Conservation (phyloP, 2,888 invertebrate genomes). For the Acleris holmiana region DNA sequence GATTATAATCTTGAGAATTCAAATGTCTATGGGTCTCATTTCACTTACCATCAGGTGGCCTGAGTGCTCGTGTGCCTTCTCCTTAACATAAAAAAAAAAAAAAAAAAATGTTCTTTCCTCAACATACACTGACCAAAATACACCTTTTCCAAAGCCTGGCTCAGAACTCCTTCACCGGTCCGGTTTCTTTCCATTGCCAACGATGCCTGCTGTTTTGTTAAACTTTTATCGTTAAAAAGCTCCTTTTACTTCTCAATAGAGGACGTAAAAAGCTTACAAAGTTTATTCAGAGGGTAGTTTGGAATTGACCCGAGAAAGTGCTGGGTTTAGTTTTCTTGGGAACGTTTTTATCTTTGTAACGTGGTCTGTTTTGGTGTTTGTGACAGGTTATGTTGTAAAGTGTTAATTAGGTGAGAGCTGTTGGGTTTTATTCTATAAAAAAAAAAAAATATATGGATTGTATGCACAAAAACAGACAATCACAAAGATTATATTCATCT, state of each 20-base stretch:
- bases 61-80: too few relatives aligned
- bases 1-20: too few relatives aligned
- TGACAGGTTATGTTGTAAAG: neutral
- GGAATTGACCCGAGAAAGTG: conserved; percentile 5
- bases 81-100: too few relatives aligned
- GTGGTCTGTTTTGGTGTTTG: neutral
- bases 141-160: neutral
- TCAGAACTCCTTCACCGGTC: neutral
- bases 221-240: conserved; percentile 8
- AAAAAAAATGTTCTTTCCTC: too few relatives aligned
- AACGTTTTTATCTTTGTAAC: neutral
- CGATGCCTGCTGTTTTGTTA: neutral
- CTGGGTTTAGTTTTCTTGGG: neutral
- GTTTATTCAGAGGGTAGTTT: conserved; percentile 10
- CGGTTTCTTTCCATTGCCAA: neutral
- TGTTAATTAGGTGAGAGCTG: neutral
- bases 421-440: too few relatives aligned
- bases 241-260: conserved; percentile 1
- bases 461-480: too few relatives aligned
- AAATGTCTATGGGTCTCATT: too few relatives aligned
- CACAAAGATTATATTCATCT: too few relatives aligned
- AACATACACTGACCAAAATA: neutral
- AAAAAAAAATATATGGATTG: too few relatives aligned
- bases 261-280: conserved; percentile 7
- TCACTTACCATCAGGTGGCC: too few relatives aligned